These are phyloP conservation scores for Parnassius glacialis DNA, from an alignment of 2,888 invertebrate species.

Conservation along the genomic window DNA sequence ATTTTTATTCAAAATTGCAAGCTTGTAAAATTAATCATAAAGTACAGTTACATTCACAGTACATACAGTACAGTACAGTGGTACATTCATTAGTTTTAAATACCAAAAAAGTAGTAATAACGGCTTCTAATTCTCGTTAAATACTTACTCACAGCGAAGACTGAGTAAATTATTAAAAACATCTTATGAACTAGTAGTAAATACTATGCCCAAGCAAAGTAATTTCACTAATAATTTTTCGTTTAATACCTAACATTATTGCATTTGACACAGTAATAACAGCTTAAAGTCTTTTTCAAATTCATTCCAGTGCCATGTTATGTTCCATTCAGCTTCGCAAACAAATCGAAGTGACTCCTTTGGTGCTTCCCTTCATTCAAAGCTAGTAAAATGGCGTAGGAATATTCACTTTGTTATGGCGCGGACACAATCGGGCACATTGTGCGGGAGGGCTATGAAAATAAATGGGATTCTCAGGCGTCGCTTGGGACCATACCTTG, in stretches of 20 bases:
- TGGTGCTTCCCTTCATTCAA: slow-evolving; percentile 61
- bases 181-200: no score
- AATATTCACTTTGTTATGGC: slow-evolving; percentile 57
- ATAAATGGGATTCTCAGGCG: slow-evolving; percentile 60
- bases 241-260: slow-evolving; percentile 22
- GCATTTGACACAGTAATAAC: slow-evolving; percentile 30
- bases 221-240: slow-evolving; percentile 17
- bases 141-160: no score
- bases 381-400: slow-evolving; percentile 37
- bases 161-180: no score
- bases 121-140: no score
- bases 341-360: slow-evolving; percentile 56
- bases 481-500: slow-evolving; percentile 31
- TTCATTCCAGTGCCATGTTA: slow-evolving; percentile 51
- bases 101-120: no score
- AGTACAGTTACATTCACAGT: no score
- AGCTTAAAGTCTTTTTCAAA: slow-evolving; percentile 27
- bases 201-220: neutral
- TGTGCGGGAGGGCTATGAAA: slow-evolving; percentile 59
- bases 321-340: slow-evolving; percentile 65
- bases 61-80: no score
- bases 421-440: slow-evolving; percentile 65
- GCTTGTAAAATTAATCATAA: no score
- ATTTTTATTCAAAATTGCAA: no score
- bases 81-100: no score